Base-by-base conservation (phyloP, 2,888 invertebrate genomes). In the Arctia plantaginis region DNA sequence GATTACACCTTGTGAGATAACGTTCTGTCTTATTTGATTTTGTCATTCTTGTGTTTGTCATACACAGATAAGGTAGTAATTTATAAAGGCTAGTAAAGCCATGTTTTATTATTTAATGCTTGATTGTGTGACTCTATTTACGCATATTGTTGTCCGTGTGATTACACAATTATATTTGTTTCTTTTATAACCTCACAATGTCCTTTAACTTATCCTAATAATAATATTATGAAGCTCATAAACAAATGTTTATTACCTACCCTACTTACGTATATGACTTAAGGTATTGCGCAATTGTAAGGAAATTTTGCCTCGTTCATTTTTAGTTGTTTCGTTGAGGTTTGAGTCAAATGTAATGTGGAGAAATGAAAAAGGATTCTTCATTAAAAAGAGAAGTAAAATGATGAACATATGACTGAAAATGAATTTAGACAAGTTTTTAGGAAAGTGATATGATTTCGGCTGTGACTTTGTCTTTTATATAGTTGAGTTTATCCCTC, bases 41-140 rank as follows among this genome's bases (percentile, higher is more conserved):
- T 88, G 87, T 86, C 88, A 89, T 91, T 89, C 90, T 84, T 85
- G 75, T 92, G 93, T 93, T 93, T 94, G 91, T 88, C 82, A 85
- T 75, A 39, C 77, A 84, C 84, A 86, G 93, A 95, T 95, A 94
- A 91, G 86, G 85, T 75, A 75, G 87, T 93, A 92, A 94, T 94
- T 94, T 94, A 93, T 93, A 92, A 90, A 92, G 93, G 93, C 90
- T 90, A 92, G 93, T 89, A 91, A 91, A 93, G 93, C 90, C 90
- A 91, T 89, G 89, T 88, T 93, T 93, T 93, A 93, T 92, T 91
- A 92, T 93, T 93, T 93, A 92, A 93, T 92, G 91, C 90, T 89
- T 91, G 90, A 92, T 92, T 92, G 91, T 89, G 85, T 85, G 44
- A 88, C 89, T 82, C 89, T 92, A 92, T 93, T 93, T 93, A 90